These are phyloP conservation scores for Lypha dubia DNA, from an alignment of 2,888 invertebrate genomes.

Conservation along the genomic window DNA sequence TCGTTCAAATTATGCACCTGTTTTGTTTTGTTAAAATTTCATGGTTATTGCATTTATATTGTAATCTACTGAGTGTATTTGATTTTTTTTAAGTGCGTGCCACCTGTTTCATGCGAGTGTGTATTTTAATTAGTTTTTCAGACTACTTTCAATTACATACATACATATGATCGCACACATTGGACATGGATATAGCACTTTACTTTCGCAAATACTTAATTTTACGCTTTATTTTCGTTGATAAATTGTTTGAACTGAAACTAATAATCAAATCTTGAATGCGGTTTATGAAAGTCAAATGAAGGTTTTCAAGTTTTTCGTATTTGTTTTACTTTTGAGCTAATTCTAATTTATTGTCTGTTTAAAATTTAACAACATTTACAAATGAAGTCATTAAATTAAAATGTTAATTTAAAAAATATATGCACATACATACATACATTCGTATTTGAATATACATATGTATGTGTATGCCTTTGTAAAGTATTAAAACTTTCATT, in stretches of 20 bases:
- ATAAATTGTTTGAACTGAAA: slow-evolving; percentile 7
- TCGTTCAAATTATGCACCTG: not conserved
- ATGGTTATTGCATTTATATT: too few relatives aligned
- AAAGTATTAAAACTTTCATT: too few relatives aligned
- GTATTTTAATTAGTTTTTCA: not conserved
- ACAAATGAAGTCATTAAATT: slow-evolving; percentile 14
- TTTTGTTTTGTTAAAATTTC: not conserved
- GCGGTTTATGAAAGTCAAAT: slow-evolving; percentile 47
- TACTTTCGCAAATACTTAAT: not conserved
- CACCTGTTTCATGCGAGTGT: not conserved
- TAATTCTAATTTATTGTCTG: not conserved
- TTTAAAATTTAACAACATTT: slow-evolving; percentile 14
- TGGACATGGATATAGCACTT: not conserved
- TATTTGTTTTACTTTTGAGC: not conserved
- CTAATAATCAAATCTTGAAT: slow-evolving; percentile 35
- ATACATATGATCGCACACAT: too few relatives aligned
- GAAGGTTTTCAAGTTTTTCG: slow-evolving; percentile 62
- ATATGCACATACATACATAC: not conserved
- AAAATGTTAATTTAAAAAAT: slow-evolving; percentile 3
- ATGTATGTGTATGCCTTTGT: not conserved
- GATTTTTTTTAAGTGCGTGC: slow-evolving; percentile 21
- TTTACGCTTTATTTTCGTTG: slow-evolving; percentile 5
- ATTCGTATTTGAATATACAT: not conserved
- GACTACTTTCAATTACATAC: slow-evolving; percentile 4
- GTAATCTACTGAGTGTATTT: not conserved